Evolutionary conservation across 2,113 vertebrate species (phyloP).

Genomic region (Blennius ocellaris): DNA sequence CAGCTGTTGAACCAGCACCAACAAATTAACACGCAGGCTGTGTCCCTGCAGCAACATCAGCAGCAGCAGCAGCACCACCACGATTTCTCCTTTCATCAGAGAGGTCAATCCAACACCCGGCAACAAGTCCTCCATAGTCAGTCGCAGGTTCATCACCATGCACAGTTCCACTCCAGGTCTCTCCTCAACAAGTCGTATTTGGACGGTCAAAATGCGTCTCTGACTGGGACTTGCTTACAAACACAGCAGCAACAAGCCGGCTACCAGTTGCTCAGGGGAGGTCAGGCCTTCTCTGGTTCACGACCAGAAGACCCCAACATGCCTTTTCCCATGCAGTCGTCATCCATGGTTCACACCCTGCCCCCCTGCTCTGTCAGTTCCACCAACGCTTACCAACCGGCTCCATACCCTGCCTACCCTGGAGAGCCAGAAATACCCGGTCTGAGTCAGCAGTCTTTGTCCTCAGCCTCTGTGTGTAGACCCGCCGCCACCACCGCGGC

Average conservation of each 20-base stretch:
- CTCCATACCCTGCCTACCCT: conserved; percentile 91
- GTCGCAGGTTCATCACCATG: conserved; percentile 58
- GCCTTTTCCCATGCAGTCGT: conserved; percentile 82
- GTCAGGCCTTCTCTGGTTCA: conserved; percentile 86
- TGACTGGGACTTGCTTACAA: conserved; percentile 78
- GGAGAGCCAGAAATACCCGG: conserved; percentile 87
- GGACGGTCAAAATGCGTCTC: conserved; percentile 79
- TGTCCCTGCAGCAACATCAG: conserved; percentile 85
- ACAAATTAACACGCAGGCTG: conserved; percentile 88
- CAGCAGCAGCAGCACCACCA: conserved; percentile 91
- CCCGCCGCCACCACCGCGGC: conserved; percentile 81
- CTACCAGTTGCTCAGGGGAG: conserved; percentile 79
- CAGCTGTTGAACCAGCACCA: conserved; percentile 82
- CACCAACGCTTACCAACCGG: conserved; percentile 82
- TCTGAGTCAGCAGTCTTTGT: conserved; percentile 84
- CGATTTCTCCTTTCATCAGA: conserved; percentile 92
- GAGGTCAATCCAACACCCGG: conserved; percentile 80
- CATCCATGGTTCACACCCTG: conserved; percentile 86
- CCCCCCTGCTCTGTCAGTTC: conserved; percentile 89
- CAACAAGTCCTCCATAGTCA: conserved; percentile 78
- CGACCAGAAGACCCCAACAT: conserved; percentile 80
- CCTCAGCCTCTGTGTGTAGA: conserved; percentile 83
- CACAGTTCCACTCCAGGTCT: conserved; percentile 77
- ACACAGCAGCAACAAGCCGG: conserved; percentile 81
- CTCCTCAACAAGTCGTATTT: conserved; percentile 87